A percentile compares a stretch with the other conserved stretches of the same genome.
These are phyloP conservation scores for Proctacanthus coquilletti DNA, from an alignment of 1,140 invertebrate species.

Conservation along the genomic window DNA sequence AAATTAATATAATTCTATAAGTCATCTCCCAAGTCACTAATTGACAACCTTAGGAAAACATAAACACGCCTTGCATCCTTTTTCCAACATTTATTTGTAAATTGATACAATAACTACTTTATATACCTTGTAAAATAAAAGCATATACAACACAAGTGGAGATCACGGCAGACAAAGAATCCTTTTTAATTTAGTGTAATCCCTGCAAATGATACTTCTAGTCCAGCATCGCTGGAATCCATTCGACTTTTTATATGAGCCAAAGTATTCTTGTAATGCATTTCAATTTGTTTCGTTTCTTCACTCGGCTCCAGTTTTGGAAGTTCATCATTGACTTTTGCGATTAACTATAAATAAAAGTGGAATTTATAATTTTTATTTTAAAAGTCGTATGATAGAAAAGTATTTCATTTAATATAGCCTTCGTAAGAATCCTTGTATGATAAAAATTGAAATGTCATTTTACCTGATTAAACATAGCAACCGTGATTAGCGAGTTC, in stretches of 20 bases:
- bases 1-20: too few relatives aligned
- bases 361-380: not conserved
- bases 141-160: too few relatives aligned
- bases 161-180: too few relatives aligned
- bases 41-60: too few relatives aligned
- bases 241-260: slow-evolving; percentile 55
- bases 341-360: slow-evolving; percentile 63
- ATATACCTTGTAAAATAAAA: too few relatives aligned
- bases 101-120: too few relatives aligned
- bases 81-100: too few relatives aligned
- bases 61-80: too few relatives aligned
- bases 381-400: too few relatives aligned
- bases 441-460: not conserved
- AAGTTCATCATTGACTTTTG: slow-evolving; percentile 82
- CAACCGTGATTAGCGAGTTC: slow-evolving; percentile 58
- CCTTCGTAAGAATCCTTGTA: slow-evolving; percentile 1
- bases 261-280: slow-evolving; percentile 81
- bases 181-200: slow-evolving; percentile 23
- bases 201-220: slow-evolving; percentile 32
- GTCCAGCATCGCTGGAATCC: slow-evolving; percentile 43
- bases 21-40: too few relatives aligned
- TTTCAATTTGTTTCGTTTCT: slow-evolving; percentile 90
- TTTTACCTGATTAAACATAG: slow-evolving; percentile 38
- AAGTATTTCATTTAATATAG: too few relatives aligned
- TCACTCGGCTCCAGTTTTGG: slow-evolving; percentile 85